Evolutionary conservation across 2,797 vertebrate genomes (phyloP).

Genomic region (Esox lucius): DNA sequence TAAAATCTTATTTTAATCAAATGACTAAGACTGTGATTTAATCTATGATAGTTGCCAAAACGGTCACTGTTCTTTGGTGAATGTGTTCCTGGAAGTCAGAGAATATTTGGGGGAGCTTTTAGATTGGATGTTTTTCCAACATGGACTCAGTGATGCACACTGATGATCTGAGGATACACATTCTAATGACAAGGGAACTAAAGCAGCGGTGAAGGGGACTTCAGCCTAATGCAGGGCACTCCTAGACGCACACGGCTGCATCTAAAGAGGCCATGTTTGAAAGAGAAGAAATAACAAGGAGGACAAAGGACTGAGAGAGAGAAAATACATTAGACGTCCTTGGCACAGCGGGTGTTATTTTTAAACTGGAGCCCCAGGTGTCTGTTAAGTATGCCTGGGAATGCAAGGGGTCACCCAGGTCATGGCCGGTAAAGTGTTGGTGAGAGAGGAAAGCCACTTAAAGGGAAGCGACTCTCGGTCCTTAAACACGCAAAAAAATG

Average conservation of each 20-base stretch:
- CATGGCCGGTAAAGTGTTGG: constrained; percentile 3
- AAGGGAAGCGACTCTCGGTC: background rate
- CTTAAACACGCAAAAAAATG: constrained; percentile 9
- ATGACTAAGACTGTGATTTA: no score
- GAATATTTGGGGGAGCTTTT: background rate
- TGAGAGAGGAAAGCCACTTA: background rate
- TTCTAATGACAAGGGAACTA: background rate
- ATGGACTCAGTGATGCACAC: background rate
- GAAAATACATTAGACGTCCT: constrained; percentile 8
- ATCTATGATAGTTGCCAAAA: no score
- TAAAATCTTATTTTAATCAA: no score
- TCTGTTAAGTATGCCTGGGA: constrained; percentile 24
- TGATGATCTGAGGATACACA: background rate
- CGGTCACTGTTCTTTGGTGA: background rate
- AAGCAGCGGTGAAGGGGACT: background rate
- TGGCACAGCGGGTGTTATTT: constrained; percentile 19
- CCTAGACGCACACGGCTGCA: background rate
- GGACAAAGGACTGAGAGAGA: background rate
- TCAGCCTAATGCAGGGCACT: background rate
- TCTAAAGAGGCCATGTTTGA: background rate
- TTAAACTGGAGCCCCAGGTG: constrained; percentile 29
- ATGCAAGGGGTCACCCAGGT: constrained; percentile 4
- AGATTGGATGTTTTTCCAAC: background rate
- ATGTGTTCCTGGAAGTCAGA: background rate
- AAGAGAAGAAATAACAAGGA: background rate